phyloP scores from a whole-genome alignment of 1,140 invertebrate genomes.

The Leptinotarsa lineolata region DNA sequence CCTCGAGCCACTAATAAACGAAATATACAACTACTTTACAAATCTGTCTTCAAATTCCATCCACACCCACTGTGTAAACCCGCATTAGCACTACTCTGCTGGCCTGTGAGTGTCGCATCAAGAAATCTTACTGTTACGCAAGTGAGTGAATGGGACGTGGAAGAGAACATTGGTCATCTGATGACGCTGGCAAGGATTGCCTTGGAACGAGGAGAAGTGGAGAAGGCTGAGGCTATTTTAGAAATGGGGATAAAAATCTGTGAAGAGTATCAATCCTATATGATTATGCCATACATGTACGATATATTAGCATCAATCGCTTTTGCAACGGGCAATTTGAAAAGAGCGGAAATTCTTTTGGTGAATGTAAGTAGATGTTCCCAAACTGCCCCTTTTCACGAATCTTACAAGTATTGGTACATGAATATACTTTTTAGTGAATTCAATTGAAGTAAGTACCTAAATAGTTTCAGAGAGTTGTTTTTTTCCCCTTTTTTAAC shows the following conservation, averaged over 20 bases:
- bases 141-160: constrained; percentile 42
- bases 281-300: constrained; percentile 50
- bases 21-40: constrained; percentile 12
- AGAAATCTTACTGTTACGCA: neutral
- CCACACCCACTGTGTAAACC: neutral
- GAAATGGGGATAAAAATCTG: constrained; percentile 52
- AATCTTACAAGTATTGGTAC: too few relatives aligned
- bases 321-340: constrained; percentile 47
- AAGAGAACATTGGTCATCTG: constrained; percentile 52
- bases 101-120: neutral
- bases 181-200: constrained; percentile 49
- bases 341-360: constrained; percentile 50
- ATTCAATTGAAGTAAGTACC: too few relatives aligned
- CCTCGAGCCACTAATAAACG: neutral
- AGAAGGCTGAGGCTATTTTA: constrained; percentile 51
- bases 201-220: constrained; percentile 50
- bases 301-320: constrained; percentile 51
- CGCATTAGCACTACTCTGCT: neutral
- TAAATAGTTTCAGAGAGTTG: too few relatives aligned
- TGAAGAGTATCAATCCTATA: constrained; percentile 47
- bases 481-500: too few relatives aligned
- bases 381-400: too few relatives aligned
- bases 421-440: too few relatives aligned
- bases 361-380: constrained; percentile 34
- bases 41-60: neutral